phyloP scores from a whole-genome alignment of 2,888 invertebrate species.

The Neocrepidodera transversa region DNA sequence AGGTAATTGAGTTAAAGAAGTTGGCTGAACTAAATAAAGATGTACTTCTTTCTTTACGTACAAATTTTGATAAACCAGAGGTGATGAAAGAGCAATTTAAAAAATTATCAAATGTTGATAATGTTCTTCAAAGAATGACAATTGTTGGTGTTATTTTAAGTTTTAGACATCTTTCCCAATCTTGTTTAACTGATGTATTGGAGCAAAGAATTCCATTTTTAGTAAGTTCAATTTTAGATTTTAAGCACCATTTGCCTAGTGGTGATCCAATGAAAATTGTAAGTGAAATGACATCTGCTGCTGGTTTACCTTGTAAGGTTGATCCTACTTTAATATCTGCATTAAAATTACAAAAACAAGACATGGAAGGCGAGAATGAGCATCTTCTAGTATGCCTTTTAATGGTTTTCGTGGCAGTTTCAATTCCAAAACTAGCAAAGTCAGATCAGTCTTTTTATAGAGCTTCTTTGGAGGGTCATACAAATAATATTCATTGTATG shows the following conservation, averaged over 20 bases:
- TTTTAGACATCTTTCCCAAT: constrained; percentile 92
- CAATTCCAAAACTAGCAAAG: constrained; percentile 92
- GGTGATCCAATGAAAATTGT: constrained; percentile 91
- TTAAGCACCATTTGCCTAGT: constrained; percentile 89
- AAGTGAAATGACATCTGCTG: constrained; percentile 97
- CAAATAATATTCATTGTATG: constrained; percentile 99
- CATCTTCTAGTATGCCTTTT: constrained; percentile 92
- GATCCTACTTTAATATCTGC: constrained; percentile 94
- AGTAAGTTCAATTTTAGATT: constrained; percentile 92
- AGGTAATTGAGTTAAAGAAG: constrained; percentile 94
- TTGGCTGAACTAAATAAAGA: constrained; percentile 93
- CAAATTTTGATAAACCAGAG: constrained; percentile 98
- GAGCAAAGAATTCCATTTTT: constrained; percentile 95
- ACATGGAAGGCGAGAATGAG: constrained; percentile 80
- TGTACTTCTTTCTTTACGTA: constrained; percentile 85
- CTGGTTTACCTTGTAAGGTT: constrained; percentile 91
- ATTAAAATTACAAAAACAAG: constrained; percentile 86
- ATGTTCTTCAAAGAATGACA: constrained; percentile 94
- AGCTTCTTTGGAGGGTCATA: constrained; percentile 88
- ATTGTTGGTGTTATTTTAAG: constrained; percentile 97
- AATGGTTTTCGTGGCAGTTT: constrained; percentile 99
- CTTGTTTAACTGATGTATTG: constrained; percentile 91
- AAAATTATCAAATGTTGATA: constrained; percentile 89
- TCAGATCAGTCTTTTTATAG: constrained; percentile 89
- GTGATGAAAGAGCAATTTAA: constrained; percentile 97